These are phyloP conservation scores for Stenotaenia linearis DNA, from an alignment of 2,888 invertebrate species.

Conservation along the genomic window DNA sequence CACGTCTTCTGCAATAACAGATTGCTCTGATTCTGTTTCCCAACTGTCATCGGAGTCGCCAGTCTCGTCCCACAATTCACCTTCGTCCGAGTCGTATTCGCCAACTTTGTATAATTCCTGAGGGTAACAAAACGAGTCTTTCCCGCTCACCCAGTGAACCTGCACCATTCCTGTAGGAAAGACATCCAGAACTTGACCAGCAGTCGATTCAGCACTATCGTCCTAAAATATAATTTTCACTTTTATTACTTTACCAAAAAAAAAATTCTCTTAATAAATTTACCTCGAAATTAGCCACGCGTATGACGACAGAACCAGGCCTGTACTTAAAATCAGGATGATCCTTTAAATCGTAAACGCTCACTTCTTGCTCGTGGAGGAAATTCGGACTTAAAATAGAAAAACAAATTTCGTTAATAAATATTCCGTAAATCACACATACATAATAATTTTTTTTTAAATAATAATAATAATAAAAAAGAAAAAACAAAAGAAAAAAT, in stretches of 20 bases:
- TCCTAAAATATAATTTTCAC: constrained; percentile 46
- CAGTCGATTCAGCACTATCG: constrained; percentile 65
- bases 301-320: constrained; percentile 83
- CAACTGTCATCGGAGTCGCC: constrained; percentile 62
- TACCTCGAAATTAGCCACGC: constrained; percentile 68
- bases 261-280: no score
- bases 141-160: constrained; percentile 89
- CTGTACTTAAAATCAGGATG: constrained; percentile 91
- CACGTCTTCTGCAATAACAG: constrained; percentile 52
- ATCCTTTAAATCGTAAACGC: constrained; percentile 91
- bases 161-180: constrained; percentile 72
- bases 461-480: neutral
- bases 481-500: neutral
- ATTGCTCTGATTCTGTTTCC: constrained; percentile 67
- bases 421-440: neutral
- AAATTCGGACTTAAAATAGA: constrained; percentile 57
- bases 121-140: constrained; percentile 82
- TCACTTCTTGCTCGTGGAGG: constrained; percentile 71
- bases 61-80: constrained; percentile 64
- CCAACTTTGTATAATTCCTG: constrained; percentile 78
- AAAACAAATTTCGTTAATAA: neutral
- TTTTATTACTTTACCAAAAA: neutral
- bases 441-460: neutral
- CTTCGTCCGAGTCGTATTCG: constrained; percentile 69
- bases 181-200: constrained; percentile 84